phyloP scores from a whole-genome alignment of 2,113 vertebrate species.

The Cheirogaleus medius region DNA sequence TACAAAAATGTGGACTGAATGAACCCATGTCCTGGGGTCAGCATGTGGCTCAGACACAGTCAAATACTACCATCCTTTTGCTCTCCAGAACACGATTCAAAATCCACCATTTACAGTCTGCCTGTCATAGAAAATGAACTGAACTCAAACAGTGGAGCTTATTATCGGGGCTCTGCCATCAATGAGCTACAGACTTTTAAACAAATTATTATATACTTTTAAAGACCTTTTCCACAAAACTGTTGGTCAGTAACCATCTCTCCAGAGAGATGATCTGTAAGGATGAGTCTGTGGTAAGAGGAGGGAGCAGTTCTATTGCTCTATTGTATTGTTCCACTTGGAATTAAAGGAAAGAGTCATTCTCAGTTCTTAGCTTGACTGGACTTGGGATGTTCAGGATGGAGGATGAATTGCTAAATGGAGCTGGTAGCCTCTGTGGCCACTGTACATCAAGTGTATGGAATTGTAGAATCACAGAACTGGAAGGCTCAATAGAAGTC shows the following conservation, averaged over 20 bases:
- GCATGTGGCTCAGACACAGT: background rate
- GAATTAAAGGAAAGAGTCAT: background rate
- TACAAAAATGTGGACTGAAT: background rate
- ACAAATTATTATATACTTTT: background rate
- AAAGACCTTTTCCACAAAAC: background rate
- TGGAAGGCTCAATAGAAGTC: background rate
- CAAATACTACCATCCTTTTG: background rate
- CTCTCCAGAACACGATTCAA: background rate
- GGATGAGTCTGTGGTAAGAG: background rate
- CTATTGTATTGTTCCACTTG: background rate
- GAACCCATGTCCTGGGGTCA: background rate
- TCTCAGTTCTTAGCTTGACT: background rate
- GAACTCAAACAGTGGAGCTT: background rate
- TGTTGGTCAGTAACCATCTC: background rate
- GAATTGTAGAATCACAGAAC: background rate
- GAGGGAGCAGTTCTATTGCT: background rate
- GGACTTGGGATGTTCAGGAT: background rate
- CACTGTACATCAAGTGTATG: background rate
- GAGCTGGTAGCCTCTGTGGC: background rate
- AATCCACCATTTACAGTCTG: background rate
- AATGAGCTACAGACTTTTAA: background rate
- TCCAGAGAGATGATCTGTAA: background rate
- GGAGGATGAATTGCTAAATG: background rate
- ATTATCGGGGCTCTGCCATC: background rate
- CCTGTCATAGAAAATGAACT: background rate